Evolutionary conservation across 2,888 invertebrate genomes (phyloP).

Genomic region (Ceratothoa steindachneri): DNA sequence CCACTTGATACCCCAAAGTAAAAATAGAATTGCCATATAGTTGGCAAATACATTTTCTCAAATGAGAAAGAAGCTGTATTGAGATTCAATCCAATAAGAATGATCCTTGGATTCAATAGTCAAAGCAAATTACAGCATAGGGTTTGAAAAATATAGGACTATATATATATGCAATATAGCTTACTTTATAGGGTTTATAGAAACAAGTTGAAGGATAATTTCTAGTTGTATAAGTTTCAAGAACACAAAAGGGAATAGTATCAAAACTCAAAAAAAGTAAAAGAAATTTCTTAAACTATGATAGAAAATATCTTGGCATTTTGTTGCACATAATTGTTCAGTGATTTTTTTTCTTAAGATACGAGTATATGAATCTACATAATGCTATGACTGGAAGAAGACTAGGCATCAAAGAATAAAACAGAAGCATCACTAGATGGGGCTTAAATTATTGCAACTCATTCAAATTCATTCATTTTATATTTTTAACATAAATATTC

Average conservation of each 20-base stretch:
- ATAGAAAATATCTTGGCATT: background rate
- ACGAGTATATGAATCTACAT: conserved; percentile 4
- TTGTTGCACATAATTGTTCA: background rate
- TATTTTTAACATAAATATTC: background rate
- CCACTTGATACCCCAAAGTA: background rate
- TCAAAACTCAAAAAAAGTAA: too few relatives aligned
- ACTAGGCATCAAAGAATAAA: conserved; percentile 1
- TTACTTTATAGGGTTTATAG: too few relatives aligned
- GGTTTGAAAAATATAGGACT: too few relatives aligned
- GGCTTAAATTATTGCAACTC: background rate
- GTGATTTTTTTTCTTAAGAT: background rate
- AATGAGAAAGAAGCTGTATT: background rate
- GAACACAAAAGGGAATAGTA: too few relatives aligned
- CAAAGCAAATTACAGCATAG: background rate
- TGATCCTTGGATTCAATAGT: too few relatives aligned
- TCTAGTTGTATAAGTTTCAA: too few relatives aligned
- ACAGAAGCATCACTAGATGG: background rate
- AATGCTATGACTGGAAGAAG: conserved; percentile 10
- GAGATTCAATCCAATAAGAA: background rate
- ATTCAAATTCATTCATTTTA: background rate
- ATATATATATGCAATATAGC: too few relatives aligned
- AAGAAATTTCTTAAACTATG: background rate
- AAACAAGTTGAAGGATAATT: too few relatives aligned
- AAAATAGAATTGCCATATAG: background rate
- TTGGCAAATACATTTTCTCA: background rate